phyloP scores from a whole-genome alignment of 2,888 invertebrate species.

The Acronicta leporina region DNA sequence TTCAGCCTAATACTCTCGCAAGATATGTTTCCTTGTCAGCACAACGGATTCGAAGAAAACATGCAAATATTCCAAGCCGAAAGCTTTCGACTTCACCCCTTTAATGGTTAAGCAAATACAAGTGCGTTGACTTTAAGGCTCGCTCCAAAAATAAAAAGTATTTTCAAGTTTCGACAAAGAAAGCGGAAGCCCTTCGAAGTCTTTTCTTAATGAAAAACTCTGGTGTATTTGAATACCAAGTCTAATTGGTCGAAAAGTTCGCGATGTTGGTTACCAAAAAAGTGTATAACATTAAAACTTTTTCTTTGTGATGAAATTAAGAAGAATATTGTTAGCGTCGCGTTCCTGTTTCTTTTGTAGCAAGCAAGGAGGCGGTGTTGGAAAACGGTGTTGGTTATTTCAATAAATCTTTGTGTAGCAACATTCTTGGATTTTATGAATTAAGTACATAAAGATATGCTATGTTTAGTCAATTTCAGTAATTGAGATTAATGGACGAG shows the following conservation, averaged over 20 bases:
- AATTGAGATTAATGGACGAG: no score
- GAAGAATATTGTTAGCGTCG: conserved; percentile 45
- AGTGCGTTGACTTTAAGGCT: conserved; percentile 63
- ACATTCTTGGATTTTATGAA: neutral
- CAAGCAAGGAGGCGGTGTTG: conserved; percentile 15
- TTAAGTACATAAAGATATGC: conserved; percentile 7
- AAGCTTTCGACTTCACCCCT: conserved; percentile 71
- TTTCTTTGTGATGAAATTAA: conserved; percentile 54
- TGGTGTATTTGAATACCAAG: conserved; percentile 63
- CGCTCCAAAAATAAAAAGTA: conserved; percentile 59
- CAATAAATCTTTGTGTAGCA: conserved; percentile 11
- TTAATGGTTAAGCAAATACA: conserved; percentile 79
- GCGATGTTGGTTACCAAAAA: conserved; percentile 50
- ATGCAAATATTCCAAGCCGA: conserved; percentile 74
- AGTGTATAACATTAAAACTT: conserved; percentile 58
- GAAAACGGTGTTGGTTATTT: conserved; percentile 14
- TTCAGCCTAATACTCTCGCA: conserved; percentile 57
- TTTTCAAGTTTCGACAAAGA: conserved; percentile 54
- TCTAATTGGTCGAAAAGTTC: conserved; percentile 64
- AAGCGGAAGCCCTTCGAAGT: conserved; percentile 47
- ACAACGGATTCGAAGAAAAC: conserved; percentile 70
- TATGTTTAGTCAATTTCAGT: no score
- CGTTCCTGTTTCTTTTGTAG: conserved; percentile 40
- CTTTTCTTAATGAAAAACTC: conserved; percentile 63
- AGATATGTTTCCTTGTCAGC: conserved; percentile 59